A percentile compares a stretch with the other conserved stretches of the same genome.
phyloP scores from a whole-genome alignment of 1,140 invertebrate genomes.

The Heliothis virescens region DNA sequence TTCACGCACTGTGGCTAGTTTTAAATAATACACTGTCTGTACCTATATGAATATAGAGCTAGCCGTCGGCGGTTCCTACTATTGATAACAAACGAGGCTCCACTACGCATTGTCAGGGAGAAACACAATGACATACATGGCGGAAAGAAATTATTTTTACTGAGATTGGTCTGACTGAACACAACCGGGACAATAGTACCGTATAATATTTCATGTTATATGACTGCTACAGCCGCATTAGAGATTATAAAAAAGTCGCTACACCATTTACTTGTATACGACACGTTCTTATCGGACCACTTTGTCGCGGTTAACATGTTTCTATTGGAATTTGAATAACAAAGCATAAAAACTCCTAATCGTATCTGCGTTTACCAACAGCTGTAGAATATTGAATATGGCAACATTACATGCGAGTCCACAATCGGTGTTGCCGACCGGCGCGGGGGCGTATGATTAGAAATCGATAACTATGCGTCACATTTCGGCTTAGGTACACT shows the following conservation, averaged over 20 bases:
- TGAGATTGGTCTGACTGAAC: not conserved
- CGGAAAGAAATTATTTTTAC: slow-evolving; percentile 10
- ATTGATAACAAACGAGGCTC: slow-evolving; percentile 22
- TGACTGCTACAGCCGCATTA: not conserved
- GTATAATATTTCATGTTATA: not conserved
- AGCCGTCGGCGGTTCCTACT: slow-evolving; percentile 6
- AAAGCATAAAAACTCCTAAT: slow-evolving; percentile 43
- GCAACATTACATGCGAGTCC: slow-evolving; percentile 36
- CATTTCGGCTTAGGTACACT: slow-evolving; percentile 67
- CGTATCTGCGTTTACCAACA: slow-evolving; percentile 38
- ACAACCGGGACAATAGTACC: not conserved
- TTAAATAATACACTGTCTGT: slow-evolving; percentile 23
- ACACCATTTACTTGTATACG: not conserved
- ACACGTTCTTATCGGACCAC: slow-evolving; percentile 23
- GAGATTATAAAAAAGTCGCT: not conserved
- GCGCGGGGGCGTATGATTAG: slow-evolving; percentile 77
- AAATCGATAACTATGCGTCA: slow-evolving; percentile 82
- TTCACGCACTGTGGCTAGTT: slow-evolving; percentile 25
- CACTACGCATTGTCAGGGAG: slow-evolving; percentile 26
- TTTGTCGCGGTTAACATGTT: slow-evolving; percentile 29
- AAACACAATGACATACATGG: slow-evolving; percentile 1
- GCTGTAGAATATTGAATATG: slow-evolving; percentile 35
- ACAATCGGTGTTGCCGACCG: slow-evolving; percentile 33
- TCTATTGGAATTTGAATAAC: slow-evolving; percentile 46
- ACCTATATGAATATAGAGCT: not conserved